These are phyloP conservation scores for Anas flavirostris DNA, from an alignment of 2,797 vertebrate genomes.

Conservation along the genomic window DNA sequence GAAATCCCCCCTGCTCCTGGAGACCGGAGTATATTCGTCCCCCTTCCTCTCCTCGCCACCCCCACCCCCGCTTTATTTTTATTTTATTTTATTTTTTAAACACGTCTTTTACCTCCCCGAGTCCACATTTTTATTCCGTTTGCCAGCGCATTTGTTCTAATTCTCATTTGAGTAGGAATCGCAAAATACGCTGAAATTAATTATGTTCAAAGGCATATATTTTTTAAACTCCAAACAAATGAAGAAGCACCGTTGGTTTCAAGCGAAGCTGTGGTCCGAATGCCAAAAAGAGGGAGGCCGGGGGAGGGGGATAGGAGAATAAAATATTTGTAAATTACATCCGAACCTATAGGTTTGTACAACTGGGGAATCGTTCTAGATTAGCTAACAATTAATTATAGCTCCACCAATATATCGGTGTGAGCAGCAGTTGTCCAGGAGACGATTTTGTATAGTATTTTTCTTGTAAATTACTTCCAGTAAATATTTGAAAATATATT, in stretches of 20 bases:
- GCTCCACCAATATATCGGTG: slow-evolving; percentile 87
- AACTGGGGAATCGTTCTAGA: slow-evolving; percentile 87
- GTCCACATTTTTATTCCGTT: neutral
- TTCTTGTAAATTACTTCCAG: slow-evolving; percentile 98
- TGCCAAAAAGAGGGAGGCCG: slow-evolving; percentile 68
- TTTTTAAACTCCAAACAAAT: slow-evolving; percentile 58
- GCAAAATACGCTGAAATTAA: slow-evolving; percentile 34
- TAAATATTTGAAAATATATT: slow-evolving; percentile 99
- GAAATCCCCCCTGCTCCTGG: slow-evolving; percentile 43
- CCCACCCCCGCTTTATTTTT: no score
- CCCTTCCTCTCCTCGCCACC: neutral
- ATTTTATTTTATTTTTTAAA: neutral
- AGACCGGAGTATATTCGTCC: slow-evolving; percentile 8
- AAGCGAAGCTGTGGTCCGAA: slow-evolving; percentile 71
- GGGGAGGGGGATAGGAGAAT: neutral
- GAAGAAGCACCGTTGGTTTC: slow-evolving; percentile 67
- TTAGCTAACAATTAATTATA: slow-evolving; percentile 85
- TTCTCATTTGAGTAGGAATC: slow-evolving; percentile 58
- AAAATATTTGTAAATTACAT: slow-evolving; percentile 77
- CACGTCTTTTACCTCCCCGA: neutral
- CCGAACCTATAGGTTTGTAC: slow-evolving; percentile 85
- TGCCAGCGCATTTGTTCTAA: slow-evolving; percentile 53
- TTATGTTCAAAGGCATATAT: slow-evolving; percentile 46
- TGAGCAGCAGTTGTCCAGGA: slow-evolving; percentile 94
- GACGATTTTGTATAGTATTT: slow-evolving; percentile 99